A percentile compares a stretch with the other conserved stretches of the same genome.
Conservation (phyloP, 2,888 invertebrate genomes). For the Drosophila borborema region DNA sequence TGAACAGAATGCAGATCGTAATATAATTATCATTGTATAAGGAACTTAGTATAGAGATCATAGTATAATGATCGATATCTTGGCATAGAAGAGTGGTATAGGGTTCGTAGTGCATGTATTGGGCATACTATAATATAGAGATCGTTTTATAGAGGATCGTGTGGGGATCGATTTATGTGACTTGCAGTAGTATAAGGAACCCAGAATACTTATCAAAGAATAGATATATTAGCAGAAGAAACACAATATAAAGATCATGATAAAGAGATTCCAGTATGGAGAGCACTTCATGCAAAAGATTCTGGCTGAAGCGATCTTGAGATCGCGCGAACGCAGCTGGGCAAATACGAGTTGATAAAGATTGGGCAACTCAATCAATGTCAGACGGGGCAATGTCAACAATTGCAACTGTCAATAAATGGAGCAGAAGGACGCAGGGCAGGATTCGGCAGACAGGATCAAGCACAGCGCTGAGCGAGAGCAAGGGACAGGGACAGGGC, state of each 20-base stretch:
- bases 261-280: neutral
- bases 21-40: neutral
- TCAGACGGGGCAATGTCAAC: slow-evolving; percentile 39
- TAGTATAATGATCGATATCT: too few species aligned
- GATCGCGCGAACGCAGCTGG: slow-evolving; percentile 37
- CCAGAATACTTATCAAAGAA: too few species aligned
- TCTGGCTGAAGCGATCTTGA: neutral
- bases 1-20: neutral
- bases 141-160: too few species aligned
- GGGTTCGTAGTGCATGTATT: too few species aligned
- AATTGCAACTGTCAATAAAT: slow-evolving; percentile 75
- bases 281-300: slow-evolving; percentile 13
- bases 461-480: neutral
- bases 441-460: slow-evolving; percentile 7
- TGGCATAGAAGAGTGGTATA: too few species aligned
- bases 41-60: neutral
- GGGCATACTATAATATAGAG: too few species aligned
- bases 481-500: neutral
- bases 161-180: too few species aligned
- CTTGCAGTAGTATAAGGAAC: too few species aligned
- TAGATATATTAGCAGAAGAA: neutral
- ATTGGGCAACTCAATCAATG: slow-evolving; percentile 71
- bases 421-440: slow-evolving; percentile 49
- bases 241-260: neutral
- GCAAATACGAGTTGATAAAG: slow-evolving; percentile 31